These are phyloP conservation scores for Malurus splendens DNA, from an alignment of 2,797 vertebrate genomes.

Conservation along the genomic window DNA sequence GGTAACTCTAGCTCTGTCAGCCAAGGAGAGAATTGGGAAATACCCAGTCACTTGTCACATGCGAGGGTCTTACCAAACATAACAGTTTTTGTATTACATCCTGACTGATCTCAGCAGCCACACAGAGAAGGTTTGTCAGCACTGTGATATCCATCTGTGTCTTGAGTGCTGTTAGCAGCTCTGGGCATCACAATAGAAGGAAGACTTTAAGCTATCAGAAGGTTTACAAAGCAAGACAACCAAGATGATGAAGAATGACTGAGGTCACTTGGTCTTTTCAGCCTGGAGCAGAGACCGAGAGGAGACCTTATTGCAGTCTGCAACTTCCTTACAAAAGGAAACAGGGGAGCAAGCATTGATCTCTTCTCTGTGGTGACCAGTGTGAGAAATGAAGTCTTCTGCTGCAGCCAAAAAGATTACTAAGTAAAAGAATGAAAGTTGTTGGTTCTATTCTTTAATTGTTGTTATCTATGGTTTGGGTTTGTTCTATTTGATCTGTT, in stretches of 20 bases:
- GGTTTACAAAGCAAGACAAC: neutral
- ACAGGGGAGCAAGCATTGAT: too few relatives aligned
- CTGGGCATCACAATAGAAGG: neutral
- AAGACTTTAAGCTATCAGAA: neutral
- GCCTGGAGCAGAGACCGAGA: neutral
- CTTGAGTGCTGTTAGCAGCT: neutral
- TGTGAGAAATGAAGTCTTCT: too few relatives aligned
- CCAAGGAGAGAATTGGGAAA: rapidly evolving
- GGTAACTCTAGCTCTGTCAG: neutral
- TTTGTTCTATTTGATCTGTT: too few relatives aligned
- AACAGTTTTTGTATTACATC: neutral
- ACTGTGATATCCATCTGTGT: rapidly evolving
- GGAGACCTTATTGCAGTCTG: rapidly evolving
- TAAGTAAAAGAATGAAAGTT: too few relatives aligned
- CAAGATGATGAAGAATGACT: neutral
- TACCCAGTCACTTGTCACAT: rapidly evolving
- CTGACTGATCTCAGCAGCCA: rapidly evolving
- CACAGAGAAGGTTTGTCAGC: neutral
- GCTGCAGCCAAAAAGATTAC: too few relatives aligned
- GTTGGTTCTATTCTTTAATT: too few relatives aligned
- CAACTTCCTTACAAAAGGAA: neutral
- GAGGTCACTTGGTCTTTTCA: neutral
- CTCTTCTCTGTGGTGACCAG: neutral
- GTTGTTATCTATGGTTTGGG: too few relatives aligned
- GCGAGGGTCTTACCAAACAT: neutral